phyloP scores from a whole-genome alignment of 2,113 vertebrate species.

The Ictidomys tridecemlineatus region DNA sequence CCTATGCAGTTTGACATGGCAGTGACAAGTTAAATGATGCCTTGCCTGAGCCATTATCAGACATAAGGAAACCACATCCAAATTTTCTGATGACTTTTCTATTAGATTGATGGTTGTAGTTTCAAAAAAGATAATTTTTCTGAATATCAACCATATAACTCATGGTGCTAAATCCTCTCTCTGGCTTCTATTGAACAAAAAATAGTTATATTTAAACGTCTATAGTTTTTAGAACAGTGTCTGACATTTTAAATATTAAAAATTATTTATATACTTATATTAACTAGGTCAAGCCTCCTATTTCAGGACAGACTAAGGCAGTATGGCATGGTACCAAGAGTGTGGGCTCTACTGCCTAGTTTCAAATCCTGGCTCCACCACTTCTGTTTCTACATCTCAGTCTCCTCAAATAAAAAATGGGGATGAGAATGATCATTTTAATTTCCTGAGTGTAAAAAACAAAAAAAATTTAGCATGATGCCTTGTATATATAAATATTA shows the following conservation, averaged over 20 bases:
- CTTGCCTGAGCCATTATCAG: neutral
- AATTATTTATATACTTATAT: neutral
- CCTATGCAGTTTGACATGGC: neutral
- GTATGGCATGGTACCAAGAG: neutral
- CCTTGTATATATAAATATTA: neutral
- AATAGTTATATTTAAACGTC: neutral
- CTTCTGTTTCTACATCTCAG: neutral
- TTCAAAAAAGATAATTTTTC: slow-evolving; percentile 24
- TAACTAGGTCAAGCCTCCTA: neutral
- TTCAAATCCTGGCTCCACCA: neutral
- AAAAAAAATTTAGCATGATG: neutral
- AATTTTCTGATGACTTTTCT: neutral
- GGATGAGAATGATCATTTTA: neutral
- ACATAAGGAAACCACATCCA: neutral
- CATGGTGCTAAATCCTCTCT: neutral
- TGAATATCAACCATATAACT: neutral
- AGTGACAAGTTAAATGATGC: neutral
- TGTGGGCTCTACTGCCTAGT: neutral
- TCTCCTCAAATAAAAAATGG: neutral
- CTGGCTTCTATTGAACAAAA: neutral
- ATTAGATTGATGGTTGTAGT: neutral
- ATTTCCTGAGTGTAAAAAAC: neutral
- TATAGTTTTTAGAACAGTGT: neutral
- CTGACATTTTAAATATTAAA: neutral
- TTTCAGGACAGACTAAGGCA: no score